These are phyloP conservation scores for Brachionus paranguensis DNA, from an alignment of 1,140 invertebrate genomes.

Conservation along the genomic window DNA sequence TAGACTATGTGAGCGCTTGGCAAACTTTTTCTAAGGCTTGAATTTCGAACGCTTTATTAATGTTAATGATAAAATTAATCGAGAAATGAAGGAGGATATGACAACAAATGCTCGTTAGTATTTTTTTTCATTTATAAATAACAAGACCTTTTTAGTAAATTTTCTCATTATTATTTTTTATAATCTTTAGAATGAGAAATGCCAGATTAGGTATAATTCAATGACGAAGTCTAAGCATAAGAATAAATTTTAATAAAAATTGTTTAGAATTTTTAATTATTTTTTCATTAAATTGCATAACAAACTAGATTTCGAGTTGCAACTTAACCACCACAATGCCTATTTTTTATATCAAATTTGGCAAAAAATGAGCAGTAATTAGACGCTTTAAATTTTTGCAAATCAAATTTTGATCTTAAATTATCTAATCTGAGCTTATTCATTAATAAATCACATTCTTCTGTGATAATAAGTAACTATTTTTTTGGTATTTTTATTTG, in stretches of 20 bases:
- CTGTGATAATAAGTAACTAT: background rate
- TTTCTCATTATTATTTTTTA: background rate
- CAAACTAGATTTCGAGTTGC: background rate
- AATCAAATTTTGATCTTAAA: background rate
- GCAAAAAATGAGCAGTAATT: background rate
- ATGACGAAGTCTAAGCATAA: background rate
- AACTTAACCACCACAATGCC: background rate
- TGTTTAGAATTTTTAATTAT: background rate
- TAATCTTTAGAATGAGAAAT: background rate
- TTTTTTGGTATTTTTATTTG: background rate
- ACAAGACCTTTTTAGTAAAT: background rate
- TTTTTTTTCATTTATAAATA: background rate
- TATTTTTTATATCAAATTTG: background rate
- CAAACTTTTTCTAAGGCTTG: background rate
- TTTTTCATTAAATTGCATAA: background rate
- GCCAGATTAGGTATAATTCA: background rate
- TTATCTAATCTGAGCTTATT: background rate
- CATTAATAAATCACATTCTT: background rate
- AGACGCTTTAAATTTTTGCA: background rate
- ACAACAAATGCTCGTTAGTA: background rate
- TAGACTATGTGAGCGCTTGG: background rate
- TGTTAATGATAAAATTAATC: conserved; percentile 24
- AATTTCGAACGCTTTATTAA: conserved; percentile 8
- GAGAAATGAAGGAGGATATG: background rate
- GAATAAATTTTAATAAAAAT: conserved; percentile 4